Percentiles rank a stretch among this genome's conserved stretches.
Conservation (phyloP, 2,113 vertebrate species). For the Callospermophilus lateralis region DNA sequence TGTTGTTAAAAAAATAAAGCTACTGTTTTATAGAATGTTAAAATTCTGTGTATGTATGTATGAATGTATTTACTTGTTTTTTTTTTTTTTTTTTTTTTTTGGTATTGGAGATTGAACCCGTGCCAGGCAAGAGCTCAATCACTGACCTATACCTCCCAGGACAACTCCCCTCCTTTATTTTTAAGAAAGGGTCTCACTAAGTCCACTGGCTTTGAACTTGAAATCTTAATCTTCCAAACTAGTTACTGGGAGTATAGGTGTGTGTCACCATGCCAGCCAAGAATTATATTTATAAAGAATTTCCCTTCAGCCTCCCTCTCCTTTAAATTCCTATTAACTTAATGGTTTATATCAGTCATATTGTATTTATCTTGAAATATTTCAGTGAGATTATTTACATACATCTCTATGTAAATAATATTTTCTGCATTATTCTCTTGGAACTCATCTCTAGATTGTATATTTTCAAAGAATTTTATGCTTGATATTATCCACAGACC, state of each 20-base stretch:
- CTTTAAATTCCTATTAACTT: conserved; percentile 39
- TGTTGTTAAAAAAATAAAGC: not conserved
- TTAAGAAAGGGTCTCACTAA: too few relatives aligned
- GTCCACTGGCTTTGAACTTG: too few relatives aligned
- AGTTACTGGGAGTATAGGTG: too few relatives aligned
- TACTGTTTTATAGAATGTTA: not conserved
- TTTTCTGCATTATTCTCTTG: too few relatives aligned
- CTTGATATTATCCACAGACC: not conserved
- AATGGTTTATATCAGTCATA: not conserved
- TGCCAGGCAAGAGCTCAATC: too few relatives aligned
- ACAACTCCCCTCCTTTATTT: too few relatives aligned
- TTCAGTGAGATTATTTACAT: conserved; percentile 16
- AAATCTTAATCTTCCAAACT: too few relatives aligned
- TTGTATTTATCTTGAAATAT: conserved; percentile 7
- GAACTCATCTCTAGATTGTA: too few relatives aligned
- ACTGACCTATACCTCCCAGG: too few relatives aligned
- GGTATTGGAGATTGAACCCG: too few relatives aligned
- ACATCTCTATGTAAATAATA: not conserved
- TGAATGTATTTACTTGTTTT: too few relatives aligned
- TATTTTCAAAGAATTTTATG: not conserved
- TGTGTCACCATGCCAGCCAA: not conserved
- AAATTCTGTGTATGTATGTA: not conserved
- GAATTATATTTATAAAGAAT: not conserved
- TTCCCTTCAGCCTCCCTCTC: not conserved
- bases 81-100: too few relatives aligned